A percentile compares a stretch with the other conserved stretches of the same genome.
Conservation (phyloP, 2,113 vertebrate genomes). For the Poecile atricapillus region DNA sequence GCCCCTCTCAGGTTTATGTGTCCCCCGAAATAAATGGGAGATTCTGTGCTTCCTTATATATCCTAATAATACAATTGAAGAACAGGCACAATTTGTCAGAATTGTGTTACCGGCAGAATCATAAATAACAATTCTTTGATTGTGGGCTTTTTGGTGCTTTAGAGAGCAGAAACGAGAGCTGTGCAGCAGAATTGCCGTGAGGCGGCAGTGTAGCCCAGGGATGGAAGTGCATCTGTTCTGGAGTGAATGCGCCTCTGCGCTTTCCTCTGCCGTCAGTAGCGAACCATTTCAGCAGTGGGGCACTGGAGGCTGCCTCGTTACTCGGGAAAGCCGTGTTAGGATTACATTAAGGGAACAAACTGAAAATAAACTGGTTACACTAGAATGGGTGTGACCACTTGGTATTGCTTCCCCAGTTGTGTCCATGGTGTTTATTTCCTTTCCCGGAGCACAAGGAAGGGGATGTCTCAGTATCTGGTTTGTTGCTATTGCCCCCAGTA, state of each 20-base stretch:
- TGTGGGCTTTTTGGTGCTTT: rapidly evolving
- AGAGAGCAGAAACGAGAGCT: rapidly evolving
- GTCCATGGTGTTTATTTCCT: not conserved
- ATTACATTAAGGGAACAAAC: not conserved
- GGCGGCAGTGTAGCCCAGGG: not conserved
- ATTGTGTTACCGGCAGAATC: not conserved
- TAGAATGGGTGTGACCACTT: not conserved
- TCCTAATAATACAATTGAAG: not conserved
- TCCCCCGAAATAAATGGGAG: not conserved
- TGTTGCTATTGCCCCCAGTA: not conserved
- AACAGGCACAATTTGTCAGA: no score
- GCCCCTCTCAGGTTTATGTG: not conserved
- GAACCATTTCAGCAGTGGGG: not conserved
- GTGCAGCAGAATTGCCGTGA: not conserved
- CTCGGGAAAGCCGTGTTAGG: not conserved
- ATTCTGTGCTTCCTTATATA: not conserved
- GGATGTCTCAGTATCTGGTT: not conserved
- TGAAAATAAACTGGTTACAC: constrained; percentile 12
- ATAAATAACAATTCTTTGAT: rapidly evolving
- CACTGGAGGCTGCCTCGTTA: not conserved
- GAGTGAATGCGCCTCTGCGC: rapidly evolving
- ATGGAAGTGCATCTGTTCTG: not conserved
- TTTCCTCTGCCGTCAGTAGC: rapidly evolving
- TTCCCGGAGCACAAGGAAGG: not conserved
- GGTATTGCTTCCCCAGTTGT: not conserved